Evolutionary conservation across 1,140 invertebrate genomes (phyloP), one percentile per base, ranked within the genome.

Genomic region (Stenopsyche tienmushanensis): DNA sequence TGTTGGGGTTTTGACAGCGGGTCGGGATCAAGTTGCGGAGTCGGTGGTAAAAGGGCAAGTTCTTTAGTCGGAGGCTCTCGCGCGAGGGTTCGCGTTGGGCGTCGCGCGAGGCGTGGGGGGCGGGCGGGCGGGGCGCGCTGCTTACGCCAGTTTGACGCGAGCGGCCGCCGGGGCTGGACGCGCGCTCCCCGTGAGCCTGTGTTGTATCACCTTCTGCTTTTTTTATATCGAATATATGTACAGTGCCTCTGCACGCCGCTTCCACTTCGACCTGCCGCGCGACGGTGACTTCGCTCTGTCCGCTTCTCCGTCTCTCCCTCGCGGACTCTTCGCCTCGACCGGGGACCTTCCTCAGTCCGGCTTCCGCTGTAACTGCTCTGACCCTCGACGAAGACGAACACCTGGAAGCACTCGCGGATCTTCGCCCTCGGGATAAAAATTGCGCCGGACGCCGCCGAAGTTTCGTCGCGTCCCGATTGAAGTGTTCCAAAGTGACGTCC

Each of bases 131-230:
- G 52, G 24, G 41, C 41, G 52, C 29, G 62, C 42, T 23, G 52
- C 58, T 49, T 26, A 13, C 7, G 26, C 45, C 24, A 70, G 69
- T 70, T 70, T 67, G 69, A 65, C 69, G 69, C 69, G 69, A 70
- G 69, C 62, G 65, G 69, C 69, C 69, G 65, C 50, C 69, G 65
- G 65, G 69, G 69, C 69, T 70, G 65, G 65, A 70, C 69, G 69
- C 69, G 68, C 65, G 57, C 67, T 69, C 58, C 26, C 49, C 45
- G 63, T n/a, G n/a, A n/a, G n/a, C n/a, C n/a, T n/a, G n/a, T n/a
- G n/a, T n/a, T n/a, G n/a, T 45, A 63, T 59, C 53, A 42, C 58
- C 63, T 23, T 69, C 49, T 69, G 67, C 67, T 69, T 69, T 58
- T 67, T 64, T 60, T 42, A 64, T 20, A 52, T 63, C 17, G 60